These are phyloP conservation scores for Nanorana parkeri DNA, from an alignment of 2,113 vertebrate genomes.

Conservation along the genomic window DNA sequence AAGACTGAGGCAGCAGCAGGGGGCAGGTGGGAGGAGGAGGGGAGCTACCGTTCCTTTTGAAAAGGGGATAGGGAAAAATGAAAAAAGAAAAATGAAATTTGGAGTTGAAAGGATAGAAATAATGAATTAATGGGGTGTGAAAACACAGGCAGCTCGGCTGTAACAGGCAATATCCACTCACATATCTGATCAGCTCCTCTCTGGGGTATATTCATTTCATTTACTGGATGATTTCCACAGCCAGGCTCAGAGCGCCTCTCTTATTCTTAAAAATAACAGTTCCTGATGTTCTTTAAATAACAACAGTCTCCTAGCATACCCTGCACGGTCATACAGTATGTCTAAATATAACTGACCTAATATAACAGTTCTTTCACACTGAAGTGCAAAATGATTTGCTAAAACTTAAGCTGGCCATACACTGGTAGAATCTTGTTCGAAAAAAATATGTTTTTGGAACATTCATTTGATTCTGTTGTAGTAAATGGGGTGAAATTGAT, in stretches of 20 bases:
- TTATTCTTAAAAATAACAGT: slow-evolving; percentile 63
- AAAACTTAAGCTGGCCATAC: too few species aligned
- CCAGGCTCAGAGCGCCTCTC: slow-evolving; percentile 65
- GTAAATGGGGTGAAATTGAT: too few species aligned
- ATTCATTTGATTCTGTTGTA: too few species aligned
- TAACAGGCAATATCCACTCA: slow-evolving; percentile 97
- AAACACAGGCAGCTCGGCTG: slow-evolving; percentile 96
- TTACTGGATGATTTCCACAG: slow-evolving; percentile 85
- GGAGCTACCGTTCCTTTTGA: slow-evolving; percentile 77
- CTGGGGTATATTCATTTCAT: slow-evolving; percentile 84
- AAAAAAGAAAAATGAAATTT: slow-evolving; percentile 88
- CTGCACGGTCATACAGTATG: not conserved
- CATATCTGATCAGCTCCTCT: slow-evolving; percentile 74
- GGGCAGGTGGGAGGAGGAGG: slow-evolving; percentile 67
- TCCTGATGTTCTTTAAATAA: slow-evolving; percentile 53
- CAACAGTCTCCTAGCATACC: not conserved
- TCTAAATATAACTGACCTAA: not conserved
- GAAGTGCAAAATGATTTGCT: not conserved
- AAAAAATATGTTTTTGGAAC: too few species aligned
- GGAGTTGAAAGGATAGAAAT: slow-evolving; percentile 95
- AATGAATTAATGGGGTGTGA: slow-evolving; percentile 99
- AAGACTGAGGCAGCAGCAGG: slow-evolving; percentile 96
- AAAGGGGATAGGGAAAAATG: slow-evolving; percentile 51
- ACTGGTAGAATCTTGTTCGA: too few species aligned
- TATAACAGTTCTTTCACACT: not conserved